Conservation (phyloP, 2,888 invertebrate species). For the Coleophora deauratella region DNA sequence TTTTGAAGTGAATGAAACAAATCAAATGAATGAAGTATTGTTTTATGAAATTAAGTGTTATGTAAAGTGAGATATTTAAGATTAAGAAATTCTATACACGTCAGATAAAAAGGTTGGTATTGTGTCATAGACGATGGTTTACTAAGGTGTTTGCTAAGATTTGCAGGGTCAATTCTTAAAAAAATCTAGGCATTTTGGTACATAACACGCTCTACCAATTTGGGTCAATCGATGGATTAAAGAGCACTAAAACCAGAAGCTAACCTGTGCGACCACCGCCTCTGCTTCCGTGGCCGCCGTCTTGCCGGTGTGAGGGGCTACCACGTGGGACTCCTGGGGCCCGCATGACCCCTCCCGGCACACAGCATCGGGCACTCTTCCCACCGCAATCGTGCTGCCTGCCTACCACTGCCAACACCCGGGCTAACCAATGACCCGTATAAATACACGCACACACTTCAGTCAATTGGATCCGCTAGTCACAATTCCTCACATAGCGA, state of each 20-base stretch:
- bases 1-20: slow-evolving; percentile 16
- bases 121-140: no score
- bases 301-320: slow-evolving; percentile 44
- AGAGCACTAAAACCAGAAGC: no score
- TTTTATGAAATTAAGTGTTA: not conserved
- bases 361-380: slow-evolving; percentile 48
- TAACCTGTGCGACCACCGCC: slow-evolving; percentile 58
- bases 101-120: no score
- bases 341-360: slow-evolving; percentile 57
- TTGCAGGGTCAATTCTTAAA: no score
- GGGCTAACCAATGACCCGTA: slow-evolving; percentile 53
- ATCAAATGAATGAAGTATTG: not conserved
- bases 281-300: slow-evolving; percentile 59
- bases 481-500: slow-evolving; percentile 31
- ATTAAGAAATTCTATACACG: no score
- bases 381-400: slow-evolving; percentile 25
- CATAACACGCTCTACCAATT: no score
- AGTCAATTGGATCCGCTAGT: slow-evolving; percentile 21
- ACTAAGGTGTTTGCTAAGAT: no score
- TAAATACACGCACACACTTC: slow-evolving; percentile 55
- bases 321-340: slow-evolving; percentile 47
- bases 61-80: no score
- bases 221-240: no score
- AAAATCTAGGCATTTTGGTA: no score
- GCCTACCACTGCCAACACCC: slow-evolving; percentile 36